These are phyloP conservation scores for Athalia circularis DNA, from an alignment of 2,888 invertebrate species.

Conservation along the genomic window DNA sequence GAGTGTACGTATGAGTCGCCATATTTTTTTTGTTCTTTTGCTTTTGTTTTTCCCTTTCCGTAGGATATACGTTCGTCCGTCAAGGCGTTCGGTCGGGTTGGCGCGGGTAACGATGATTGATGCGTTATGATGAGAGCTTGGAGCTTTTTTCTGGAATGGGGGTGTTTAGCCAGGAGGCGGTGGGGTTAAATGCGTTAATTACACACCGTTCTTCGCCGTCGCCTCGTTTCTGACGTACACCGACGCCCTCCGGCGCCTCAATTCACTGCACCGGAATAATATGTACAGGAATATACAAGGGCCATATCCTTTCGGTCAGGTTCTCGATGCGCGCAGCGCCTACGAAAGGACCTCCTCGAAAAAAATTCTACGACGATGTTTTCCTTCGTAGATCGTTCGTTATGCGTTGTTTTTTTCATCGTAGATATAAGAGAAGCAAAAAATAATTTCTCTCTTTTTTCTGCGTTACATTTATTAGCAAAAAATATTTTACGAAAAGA, in stretches of 20 bases:
- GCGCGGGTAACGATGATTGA: slow-evolving; percentile 44
- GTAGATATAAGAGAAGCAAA: no score
- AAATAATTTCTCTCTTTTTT: no score
- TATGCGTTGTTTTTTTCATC: no score
- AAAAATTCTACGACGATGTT: no score
- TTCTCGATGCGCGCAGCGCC: no score
- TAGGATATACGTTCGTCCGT: slow-evolving; percentile 15
- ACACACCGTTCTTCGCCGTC: slow-evolving; percentile 36
- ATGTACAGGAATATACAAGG: no score
- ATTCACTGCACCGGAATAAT: no score
- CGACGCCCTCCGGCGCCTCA: slow-evolving; percentile 38
- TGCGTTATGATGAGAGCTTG: slow-evolving; percentile 44
- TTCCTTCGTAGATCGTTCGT: no score
- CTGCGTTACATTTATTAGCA: no score
- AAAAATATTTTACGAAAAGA: no score
- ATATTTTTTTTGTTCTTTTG: slow-evolving; percentile 5
- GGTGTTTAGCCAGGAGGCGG: slow-evolving; percentile 43
- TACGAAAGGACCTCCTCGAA: no score
- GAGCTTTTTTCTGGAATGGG: slow-evolving; percentile 36
- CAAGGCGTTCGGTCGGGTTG: slow-evolving; percentile 38
- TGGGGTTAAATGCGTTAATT: slow-evolving; percentile 45
- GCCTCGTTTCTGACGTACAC: slow-evolving; percentile 25
- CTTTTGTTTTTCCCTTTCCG: not conserved
- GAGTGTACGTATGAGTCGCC: not conserved
- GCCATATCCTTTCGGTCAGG: no score